A percentile compares a stretch with the other conserved stretches of the same genome.
Conservation (phyloP, 2,797 vertebrate genomes). For the Sarcoramphus papa region DNA sequence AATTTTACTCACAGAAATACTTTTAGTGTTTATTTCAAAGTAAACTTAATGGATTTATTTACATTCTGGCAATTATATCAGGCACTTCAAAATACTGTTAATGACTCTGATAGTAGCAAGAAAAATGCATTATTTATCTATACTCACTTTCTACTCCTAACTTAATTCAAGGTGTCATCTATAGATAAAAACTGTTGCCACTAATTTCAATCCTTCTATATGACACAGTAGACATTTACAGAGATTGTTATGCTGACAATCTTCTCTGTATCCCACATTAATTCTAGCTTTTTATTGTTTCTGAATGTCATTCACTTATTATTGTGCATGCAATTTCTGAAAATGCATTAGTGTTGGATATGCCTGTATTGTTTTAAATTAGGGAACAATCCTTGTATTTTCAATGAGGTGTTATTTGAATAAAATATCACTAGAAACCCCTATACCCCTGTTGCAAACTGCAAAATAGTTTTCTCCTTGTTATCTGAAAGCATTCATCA, state of each 20-base stretch:
- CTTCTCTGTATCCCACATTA: not conserved
- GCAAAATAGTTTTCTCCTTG: not conserved
- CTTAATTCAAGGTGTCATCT: not conserved
- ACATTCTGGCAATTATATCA: not conserved
- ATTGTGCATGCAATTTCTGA: not conserved
- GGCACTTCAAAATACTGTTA: not conserved
- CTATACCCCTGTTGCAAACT: not conserved
- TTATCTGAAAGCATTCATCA: not conserved
- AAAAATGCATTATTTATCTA: not conserved
- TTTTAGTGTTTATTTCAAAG: not conserved
- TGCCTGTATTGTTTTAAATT: not conserved
- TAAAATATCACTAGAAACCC: not conserved
- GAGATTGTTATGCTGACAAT: not conserved
- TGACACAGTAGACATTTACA: not conserved
- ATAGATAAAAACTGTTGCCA: not conserved
- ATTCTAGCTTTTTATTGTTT: not conserved
- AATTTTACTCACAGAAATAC: not conserved
- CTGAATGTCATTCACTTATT: not conserved
- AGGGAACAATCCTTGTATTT: not conserved
- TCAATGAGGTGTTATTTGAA: not conserved
- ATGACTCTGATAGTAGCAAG: not conserved
- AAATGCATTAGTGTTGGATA: not conserved
- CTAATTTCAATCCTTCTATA: not conserved
- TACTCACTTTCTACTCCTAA: not conserved
- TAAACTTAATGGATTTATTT: not conserved